These are phyloP conservation scores for Campylomormyrus numenius DNA, from an alignment of 2,113 vertebrate species.

Conservation along the genomic window DNA sequence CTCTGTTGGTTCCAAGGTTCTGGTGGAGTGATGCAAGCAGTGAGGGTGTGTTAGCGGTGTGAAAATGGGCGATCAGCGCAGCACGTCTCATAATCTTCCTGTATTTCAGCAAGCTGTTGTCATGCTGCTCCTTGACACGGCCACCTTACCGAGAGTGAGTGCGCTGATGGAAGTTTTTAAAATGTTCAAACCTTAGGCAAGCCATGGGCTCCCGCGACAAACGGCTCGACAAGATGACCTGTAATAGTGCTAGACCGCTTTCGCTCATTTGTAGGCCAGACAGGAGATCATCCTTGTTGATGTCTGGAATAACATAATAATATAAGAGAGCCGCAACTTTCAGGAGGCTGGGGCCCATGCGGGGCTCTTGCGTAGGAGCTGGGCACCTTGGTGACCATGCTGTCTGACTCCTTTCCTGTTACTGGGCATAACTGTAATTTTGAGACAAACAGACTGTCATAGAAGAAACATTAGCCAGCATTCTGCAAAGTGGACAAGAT, in stretches of 20 bases:
- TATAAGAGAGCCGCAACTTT: background rate
- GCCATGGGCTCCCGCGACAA: background rate
- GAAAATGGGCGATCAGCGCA: background rate
- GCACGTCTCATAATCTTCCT: background rate
- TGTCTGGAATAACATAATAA: background rate
- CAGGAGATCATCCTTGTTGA: background rate
- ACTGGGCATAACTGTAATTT: background rate
- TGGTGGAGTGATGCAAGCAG: background rate
- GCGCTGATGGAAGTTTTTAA: background rate
- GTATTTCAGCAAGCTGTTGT: background rate
- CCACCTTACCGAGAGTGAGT: background rate
- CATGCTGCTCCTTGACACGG: background rate
- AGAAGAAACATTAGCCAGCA: background rate
- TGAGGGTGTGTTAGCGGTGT: background rate
- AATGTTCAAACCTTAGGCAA: background rate
- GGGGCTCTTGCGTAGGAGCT: background rate
- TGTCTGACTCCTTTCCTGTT: background rate
- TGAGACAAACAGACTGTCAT: background rate
- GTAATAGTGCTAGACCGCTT: background rate
- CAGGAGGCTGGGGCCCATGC: background rate
- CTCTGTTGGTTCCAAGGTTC: background rate
- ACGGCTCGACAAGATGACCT: background rate
- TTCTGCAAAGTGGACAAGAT: background rate
- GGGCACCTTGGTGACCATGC: background rate
- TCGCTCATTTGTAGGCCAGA: background rate